Percentiles rank a stretch among this genome's conserved stretches.
Conservation (phyloP, 2,888 invertebrate species). For the Hybos culiciformis region DNA sequence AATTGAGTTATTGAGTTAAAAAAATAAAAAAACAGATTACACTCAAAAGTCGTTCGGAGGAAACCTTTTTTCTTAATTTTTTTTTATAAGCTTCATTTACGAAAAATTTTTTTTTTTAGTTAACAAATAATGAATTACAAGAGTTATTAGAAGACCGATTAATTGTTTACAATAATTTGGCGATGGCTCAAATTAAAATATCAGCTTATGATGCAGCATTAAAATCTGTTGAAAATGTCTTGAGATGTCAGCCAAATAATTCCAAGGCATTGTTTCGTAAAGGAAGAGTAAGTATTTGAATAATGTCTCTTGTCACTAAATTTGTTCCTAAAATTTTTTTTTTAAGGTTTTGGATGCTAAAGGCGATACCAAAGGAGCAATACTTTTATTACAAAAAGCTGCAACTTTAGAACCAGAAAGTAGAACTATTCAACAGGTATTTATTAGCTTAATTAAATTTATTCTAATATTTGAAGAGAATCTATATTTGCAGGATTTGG, state of each 20-base stretch:
- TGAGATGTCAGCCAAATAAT: slow-evolving; percentile 73
- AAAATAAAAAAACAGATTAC: too few relatives aligned
- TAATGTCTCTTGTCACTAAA: background rate
- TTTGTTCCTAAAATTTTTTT: slow-evolving; percentile 7
- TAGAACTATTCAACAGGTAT: slow-evolving; percentile 40
- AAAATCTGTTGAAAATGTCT: slow-evolving; percentile 66
- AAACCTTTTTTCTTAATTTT: background rate
- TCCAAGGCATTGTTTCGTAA: slow-evolving; percentile 84
- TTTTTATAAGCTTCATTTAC: background rate
- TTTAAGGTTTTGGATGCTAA: slow-evolving; percentile 49
- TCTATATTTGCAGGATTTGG: slow-evolving; percentile 35
- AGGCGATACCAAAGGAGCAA: slow-evolving; percentile 56
- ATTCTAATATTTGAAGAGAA: background rate
- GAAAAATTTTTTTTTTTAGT: slow-evolving; percentile 21
- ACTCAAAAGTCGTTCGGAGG: too few relatives aligned
- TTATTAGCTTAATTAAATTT: too few relatives aligned
- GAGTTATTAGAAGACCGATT: slow-evolving; percentile 63
- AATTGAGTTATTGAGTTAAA: too few relatives aligned
- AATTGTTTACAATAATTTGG: slow-evolving; percentile 82
- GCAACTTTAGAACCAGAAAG: slow-evolving; percentile 50
- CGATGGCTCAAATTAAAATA: slow-evolving; percentile 81
- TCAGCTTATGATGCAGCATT: slow-evolving; percentile 75
- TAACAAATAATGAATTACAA: slow-evolving; percentile 46
- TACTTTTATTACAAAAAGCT: slow-evolving; percentile 49
- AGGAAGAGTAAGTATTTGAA: slow-evolving; percentile 42